These are phyloP conservation scores for Amia ocellicauda DNA, from an alignment of 2,113 vertebrate genomes.

Conservation along the genomic window DNA sequence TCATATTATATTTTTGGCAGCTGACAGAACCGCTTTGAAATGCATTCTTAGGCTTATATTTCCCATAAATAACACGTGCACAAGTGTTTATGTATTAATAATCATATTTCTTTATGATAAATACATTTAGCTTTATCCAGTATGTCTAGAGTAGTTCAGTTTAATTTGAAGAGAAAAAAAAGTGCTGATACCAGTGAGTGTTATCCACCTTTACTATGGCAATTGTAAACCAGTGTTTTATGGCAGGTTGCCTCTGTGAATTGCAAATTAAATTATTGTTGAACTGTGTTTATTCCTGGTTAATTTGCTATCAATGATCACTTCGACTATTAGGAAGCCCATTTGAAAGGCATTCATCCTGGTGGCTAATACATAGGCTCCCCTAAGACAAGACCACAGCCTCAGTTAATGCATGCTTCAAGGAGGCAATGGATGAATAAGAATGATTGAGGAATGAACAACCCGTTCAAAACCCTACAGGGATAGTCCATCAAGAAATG, in stretches of 20 bases:
- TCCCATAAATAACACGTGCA: conserved; percentile 32
- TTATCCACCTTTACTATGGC: conserved; percentile 14
- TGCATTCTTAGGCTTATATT: conserved; percentile 22
- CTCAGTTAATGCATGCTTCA: conserved; percentile 15
- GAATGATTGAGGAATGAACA: conserved; percentile 3
- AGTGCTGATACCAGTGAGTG: conserved; percentile 2
- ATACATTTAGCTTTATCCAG: no score
- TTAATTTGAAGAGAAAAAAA: conserved; percentile 7
- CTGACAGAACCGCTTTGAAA: conserved; percentile 25
- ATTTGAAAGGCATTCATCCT: conserved; percentile 13
- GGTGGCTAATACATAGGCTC: conserved; percentile 7
- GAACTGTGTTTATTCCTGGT: not conserved
- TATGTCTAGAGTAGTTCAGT: not conserved
- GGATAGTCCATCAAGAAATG: not conserved
- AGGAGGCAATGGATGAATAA: conserved; percentile 8
- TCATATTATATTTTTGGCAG: conserved; percentile 29
- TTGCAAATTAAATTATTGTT: conserved; percentile 21
- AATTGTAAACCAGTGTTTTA: conserved; percentile 6
- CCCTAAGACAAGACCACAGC: not conserved
- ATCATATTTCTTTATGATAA: conserved; percentile 21
- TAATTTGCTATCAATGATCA: conserved; percentile 9
- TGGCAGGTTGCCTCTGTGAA: not conserved
- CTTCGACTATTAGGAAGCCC: conserved; percentile 10
- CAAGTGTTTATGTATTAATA: conserved; percentile 34
- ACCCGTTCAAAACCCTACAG: not conserved